Percentiles rank a stretch among this genome's conserved stretches.
Evolutionary conservation across 2,888 invertebrate species (phyloP).

Genomic region (Mesopsocus fuscifrons): DNA sequence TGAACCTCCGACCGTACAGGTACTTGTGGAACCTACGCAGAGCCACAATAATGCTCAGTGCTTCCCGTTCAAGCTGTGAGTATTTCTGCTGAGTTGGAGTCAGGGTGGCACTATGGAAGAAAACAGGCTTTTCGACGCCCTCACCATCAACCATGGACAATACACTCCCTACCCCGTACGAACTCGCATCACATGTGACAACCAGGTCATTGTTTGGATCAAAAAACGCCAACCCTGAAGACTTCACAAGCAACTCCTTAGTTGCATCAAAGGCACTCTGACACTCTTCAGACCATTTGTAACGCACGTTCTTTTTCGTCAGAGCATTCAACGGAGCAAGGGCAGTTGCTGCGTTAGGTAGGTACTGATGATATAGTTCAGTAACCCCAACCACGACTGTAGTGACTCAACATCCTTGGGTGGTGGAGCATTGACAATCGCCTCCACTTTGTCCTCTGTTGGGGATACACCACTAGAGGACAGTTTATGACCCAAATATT

Average conservation of each 20-base stretch:
- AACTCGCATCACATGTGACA: not conserved
- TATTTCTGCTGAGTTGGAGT: constrained; percentile 18
- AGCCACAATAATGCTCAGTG: constrained; percentile 17
- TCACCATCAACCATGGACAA: constrained; percentile 3
- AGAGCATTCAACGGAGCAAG: not conserved
- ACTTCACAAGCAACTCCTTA: not conserved
- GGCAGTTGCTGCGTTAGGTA: not conserved
- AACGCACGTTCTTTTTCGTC: not conserved
- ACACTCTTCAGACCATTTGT: not conserved
- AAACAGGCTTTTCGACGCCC: not conserved
- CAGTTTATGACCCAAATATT: constrained; percentile 19
- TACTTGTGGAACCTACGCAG: constrained; percentile 18
- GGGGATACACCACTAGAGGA: constrained; percentile 15
- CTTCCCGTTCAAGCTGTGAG: constrained; percentile 20
- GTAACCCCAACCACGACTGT: not conserved
- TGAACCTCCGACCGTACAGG: constrained; percentile 16
- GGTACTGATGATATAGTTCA: not conserved
- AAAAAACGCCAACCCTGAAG: not conserved
- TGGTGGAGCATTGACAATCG: no score
- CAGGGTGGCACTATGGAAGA: constrained; percentile 15
- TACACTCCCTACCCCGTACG: not conserved
- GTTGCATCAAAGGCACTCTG: not conserved
- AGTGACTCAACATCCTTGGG: not conserved
- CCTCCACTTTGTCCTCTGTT: constrained; percentile 16
- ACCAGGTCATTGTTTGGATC: not conserved